Evolutionary conservation across 2,888 invertebrate genomes (phyloP).

Genomic region (Iphiclides podalirius): DNA sequence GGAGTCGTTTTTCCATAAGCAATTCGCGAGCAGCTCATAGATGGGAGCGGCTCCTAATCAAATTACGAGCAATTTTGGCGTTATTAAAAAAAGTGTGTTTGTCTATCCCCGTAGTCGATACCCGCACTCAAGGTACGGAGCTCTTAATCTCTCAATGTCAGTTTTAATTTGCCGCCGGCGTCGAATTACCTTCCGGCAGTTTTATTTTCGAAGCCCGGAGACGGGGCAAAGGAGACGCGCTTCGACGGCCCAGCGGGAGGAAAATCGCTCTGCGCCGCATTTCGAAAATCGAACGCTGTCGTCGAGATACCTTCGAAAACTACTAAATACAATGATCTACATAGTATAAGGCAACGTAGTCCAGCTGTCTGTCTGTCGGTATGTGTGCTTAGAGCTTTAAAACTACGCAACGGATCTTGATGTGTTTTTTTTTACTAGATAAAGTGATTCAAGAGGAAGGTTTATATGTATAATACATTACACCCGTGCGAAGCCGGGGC

Average conservation of each 20-base stretch:
- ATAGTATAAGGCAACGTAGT: too few relatives aligned
- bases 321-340: too few relatives aligned
- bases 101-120: constrained; percentile 47
- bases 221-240: constrained; percentile 61
- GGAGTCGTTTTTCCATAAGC: constrained; percentile 13
- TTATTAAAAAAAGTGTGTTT: constrained; percentile 39
- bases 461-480: too few relatives aligned
- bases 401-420: too few relatives aligned
- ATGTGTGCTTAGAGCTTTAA: too few relatives aligned
- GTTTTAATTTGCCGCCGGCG: constrained; percentile 72
- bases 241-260: constrained; percentile 56
- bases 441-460: too few relatives aligned
- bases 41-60: constrained; percentile 36
- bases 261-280: constrained; percentile 44
- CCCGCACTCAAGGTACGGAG: constrained; percentile 53
- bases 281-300: constrained; percentile 26
- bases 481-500: too few relatives aligned
- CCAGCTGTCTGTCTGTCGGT: too few relatives aligned
- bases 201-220: constrained; percentile 67
- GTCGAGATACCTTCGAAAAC: too few relatives aligned
- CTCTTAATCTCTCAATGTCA: constrained; percentile 78
- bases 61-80: constrained; percentile 41
- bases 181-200: constrained; percentile 73
- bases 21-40: not conserved
- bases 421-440: too few relatives aligned